Evolutionary conservation across 2,797 vertebrate species (phyloP), one percentile per base, ranked within the genome.

Genomic region (Lithobates sylvaticus): DNA sequence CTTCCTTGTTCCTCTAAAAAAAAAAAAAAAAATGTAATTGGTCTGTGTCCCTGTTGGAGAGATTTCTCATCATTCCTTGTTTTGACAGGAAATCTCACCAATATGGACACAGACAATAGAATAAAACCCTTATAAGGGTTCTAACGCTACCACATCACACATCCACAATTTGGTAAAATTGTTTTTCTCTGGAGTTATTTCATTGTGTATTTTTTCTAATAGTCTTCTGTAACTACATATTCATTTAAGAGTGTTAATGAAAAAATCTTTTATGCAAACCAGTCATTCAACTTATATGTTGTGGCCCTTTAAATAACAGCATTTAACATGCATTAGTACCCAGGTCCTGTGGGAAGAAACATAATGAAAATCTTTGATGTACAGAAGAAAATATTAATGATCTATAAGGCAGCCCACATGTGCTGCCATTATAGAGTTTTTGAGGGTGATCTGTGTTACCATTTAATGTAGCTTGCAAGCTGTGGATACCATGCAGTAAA

Each of bases 241-340:
- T 23, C 2, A 65, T 13, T 18, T 54, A 54, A 0, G 61, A n/a
- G 26, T 65, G 23, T 65, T 65, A 65, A 26, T 9, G n/a, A 65
- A 65, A 65, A 65, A 65, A 10, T 23, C 21, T 26, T 67, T 67
- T 67, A 67, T 29, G 27, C 3, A 67, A 67, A 27, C 5, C 1
- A 26, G 15, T 67, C 5, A 61, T 29, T 29, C 32, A 32, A 64
- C 10, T 27, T 67, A 26, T 29, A 9, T 67, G 4, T 12, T 44
- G 18, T 50, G 77, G 65, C 65, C 21, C 29, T 29, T 68, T 27
- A 79, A 58, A 82, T 64, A 54, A 58, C 64, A 77, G 67, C 64
- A 61, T 77, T 70, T 72, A 86, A 72, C 85, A 86, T 86, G 85
- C 85, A 77, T 36, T 15, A 15, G 18, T 68, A 68, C 36, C 26